Percentiles rank a stretch among this genome's conserved stretches.
Evolutionary conservation across 2,888 invertebrate genomes (phyloP).

Genomic region (Lepeophtheirus nordmannii): DNA sequence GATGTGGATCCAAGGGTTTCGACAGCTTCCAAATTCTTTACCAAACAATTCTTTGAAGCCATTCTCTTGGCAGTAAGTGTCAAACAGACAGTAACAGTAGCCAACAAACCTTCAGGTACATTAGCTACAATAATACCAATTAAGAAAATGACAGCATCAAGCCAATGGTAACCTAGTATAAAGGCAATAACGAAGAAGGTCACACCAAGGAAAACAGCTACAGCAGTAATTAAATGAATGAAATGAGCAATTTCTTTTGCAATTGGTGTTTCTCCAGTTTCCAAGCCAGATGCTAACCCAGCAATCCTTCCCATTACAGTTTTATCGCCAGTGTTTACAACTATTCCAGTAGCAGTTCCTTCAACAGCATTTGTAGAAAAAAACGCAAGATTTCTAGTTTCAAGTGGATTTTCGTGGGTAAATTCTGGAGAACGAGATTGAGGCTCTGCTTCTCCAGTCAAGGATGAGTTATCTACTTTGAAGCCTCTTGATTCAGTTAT

Average conservation of each 20-base stretch:
- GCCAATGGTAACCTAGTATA: constrained; percentile 47
- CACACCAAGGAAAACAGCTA: constrained; percentile 50
- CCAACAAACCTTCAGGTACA: constrained; percentile 59
- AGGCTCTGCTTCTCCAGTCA: constrained; percentile 35
- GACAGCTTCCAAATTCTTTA: constrained; percentile 56
- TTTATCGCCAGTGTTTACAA: constrained; percentile 48
- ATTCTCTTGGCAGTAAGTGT: constrained; percentile 62
- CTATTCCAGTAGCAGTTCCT: constrained; percentile 35
- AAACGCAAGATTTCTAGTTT: constrained; percentile 60
- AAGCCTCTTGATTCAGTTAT: constrained; percentile 41
- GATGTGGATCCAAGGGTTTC: constrained; percentile 64
- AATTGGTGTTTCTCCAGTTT: constrained; percentile 54
- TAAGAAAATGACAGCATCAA: constrained; percentile 51
- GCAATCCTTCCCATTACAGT: constrained; percentile 58
- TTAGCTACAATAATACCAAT: constrained; percentile 38
- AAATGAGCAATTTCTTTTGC: constrained; percentile 59
- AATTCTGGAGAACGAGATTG: constrained; percentile 35
- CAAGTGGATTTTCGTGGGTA: constrained; percentile 41
- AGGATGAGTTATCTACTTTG: constrained; percentile 38
- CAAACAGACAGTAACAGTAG: constrained; percentile 59
- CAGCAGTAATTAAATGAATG: constrained; percentile 51
- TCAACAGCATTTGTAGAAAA: constrained; percentile 63
- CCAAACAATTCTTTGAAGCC: constrained; percentile 62
- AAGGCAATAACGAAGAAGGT: constrained; percentile 46
- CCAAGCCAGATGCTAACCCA: constrained; percentile 47